Evolutionary conservation across 2,797 vertebrate genomes (phyloP), one percentile per base, ranked within the genome.

Genomic region (Nannoperca obscura): DNA sequence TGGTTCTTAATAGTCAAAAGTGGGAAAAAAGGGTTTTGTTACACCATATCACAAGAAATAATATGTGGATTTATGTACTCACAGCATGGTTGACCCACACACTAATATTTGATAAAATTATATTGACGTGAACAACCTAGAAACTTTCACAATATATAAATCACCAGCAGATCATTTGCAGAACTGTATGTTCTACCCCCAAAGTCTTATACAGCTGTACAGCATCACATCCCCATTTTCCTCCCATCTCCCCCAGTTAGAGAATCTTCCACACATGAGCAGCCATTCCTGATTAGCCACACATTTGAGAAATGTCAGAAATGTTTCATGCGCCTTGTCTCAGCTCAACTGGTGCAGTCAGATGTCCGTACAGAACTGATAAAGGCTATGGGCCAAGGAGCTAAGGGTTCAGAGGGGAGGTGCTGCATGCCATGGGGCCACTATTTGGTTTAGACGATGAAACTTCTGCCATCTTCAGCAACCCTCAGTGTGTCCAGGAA

Each of bases 251-350:
- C 67, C 49, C 67, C 60, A 64, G 76, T 88, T 71, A 76, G 81
- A 88, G 77, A 72, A 85, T 77, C 81, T 74, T 73, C 74, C 53
- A 81, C 86, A 91, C 83, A 81, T 89, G 86, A 91, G 82, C 80
- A 82, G 78, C 83, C 87, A 89, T 94, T 94, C 93, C 90, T 86
- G 92, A 94, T 95, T 93, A 83, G 92, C 83, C 79, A 94, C 92
- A 93, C 91, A 92, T 93, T 91, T 57, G 73, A 91, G 88, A 86
- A 90, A 94, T 93, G 92, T 94, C 90, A 92, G 83, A 93, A 91
- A 94, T 92, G 91, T 89, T 94, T 94, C 84, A 90, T 83, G 87
- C 71, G 54, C 71, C 81, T 76, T 55, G 82, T 90, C 87, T 86
- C 52, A 32, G 73, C 84, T 86, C 77, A 38, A 80, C 79, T 62